phyloP scores from a whole-genome alignment of 2,113 vertebrate species.

The Strix uralensis region DNA sequence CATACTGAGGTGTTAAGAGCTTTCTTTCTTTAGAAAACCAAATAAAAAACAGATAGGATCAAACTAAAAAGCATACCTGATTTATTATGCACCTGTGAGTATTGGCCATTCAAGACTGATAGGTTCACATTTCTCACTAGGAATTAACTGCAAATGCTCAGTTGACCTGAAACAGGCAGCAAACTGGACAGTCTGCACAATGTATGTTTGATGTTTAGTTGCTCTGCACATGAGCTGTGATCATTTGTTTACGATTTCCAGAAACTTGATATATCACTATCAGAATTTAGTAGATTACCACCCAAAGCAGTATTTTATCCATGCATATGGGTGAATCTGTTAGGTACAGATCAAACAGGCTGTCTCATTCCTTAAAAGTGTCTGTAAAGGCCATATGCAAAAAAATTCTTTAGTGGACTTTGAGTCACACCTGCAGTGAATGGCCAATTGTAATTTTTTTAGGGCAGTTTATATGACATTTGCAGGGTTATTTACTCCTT shows the following conservation, averaged over 20 bases:
- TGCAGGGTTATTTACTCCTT: background rate
- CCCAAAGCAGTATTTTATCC: background rate
- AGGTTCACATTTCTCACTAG: background rate
- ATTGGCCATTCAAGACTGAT: background rate
- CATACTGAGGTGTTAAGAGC: background rate
- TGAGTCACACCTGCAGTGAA: background rate
- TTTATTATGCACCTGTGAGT: background rate
- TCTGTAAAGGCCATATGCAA: background rate
- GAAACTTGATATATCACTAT: background rate
- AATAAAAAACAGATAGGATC: background rate
- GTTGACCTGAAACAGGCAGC: rapidly evolving
- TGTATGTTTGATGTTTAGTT: background rate
- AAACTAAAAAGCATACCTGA: background rate
- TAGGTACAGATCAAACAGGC: background rate
- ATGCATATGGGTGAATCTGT: background rate
- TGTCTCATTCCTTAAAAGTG: background rate
- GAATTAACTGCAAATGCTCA: background rate
- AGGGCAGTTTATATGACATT: background rate
- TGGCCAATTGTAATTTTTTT: background rate
- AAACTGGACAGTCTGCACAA: background rate
- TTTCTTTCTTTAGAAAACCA: background rate
- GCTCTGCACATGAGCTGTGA: background rate
- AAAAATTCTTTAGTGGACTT: background rate
- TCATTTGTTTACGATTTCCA: background rate
- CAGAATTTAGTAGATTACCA: background rate